phyloP scores from a whole-genome alignment of 2,113 vertebrate genomes.

The Amblyornis subalaris region DNA sequence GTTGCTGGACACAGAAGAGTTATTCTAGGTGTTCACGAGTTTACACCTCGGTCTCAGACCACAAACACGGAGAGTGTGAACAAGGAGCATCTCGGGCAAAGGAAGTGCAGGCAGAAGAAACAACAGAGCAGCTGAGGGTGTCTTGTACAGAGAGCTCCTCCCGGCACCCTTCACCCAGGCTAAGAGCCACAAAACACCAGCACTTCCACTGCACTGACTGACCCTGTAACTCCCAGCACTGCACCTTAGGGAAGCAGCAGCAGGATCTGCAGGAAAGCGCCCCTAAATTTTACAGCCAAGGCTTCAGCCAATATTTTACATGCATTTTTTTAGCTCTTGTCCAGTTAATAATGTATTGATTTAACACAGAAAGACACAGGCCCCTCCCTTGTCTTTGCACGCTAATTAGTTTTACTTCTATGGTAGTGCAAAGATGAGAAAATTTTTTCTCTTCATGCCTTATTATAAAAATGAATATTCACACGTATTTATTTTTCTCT shows the following conservation, averaged over 20 bases:
- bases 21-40: neutral
- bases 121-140: neutral
- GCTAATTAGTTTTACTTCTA: neutral
- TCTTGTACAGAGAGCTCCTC: neutral
- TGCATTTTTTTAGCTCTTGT: neutral
- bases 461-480: neutral
- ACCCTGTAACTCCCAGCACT: neutral
- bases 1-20: neutral
- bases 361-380: neutral
- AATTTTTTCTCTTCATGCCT: neutral
- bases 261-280: neutral
- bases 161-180: rapidly evolving
- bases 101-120: neutral
- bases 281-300: neutral
- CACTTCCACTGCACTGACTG: neutral
- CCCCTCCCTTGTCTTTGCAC: neutral
- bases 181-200: neutral
- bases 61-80: neutral
- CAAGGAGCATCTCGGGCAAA: neutral
- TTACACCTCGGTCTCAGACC: neutral
- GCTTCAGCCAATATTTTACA: neutral
- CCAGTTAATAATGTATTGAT: neutral
- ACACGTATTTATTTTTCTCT: neutral
- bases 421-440: neutral
- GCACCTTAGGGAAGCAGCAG: neutral